phyloP scores from a whole-genome alignment of 2,797 vertebrate species.

The Sandelia bainsii region DNA sequence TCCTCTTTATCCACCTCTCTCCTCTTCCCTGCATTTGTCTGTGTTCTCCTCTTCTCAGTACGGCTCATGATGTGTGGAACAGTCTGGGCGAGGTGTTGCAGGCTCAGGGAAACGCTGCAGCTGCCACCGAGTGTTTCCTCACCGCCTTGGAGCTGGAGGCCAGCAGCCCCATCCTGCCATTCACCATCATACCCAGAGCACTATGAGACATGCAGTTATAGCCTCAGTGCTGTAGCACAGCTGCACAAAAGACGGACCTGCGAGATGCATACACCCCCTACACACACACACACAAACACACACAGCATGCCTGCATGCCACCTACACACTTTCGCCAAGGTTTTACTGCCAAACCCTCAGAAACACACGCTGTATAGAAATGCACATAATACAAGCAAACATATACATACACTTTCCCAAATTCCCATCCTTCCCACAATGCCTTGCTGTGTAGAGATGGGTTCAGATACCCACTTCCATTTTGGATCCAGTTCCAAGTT shows the following conservation, averaged over 20 bases:
- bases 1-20: neutral
- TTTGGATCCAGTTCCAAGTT: neutral
- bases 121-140: slow-evolving; percentile 96
- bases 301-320: slow-evolving; percentile 44
- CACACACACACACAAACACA: slow-evolving; percentile 28
- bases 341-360: slow-evolving; percentile 47
- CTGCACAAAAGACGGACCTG: slow-evolving; percentile 43
- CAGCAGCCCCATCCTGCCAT: slow-evolving; percentile 95
- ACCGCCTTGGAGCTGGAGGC: slow-evolving; percentile 97
- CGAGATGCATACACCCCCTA: slow-evolving; percentile 23
- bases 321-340: slow-evolving; percentile 26
- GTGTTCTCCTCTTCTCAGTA: slow-evolving; percentile 76
- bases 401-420: slow-evolving; percentile 21
- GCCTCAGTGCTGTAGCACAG: slow-evolving; percentile 36
- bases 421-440: slow-evolving; percentile 42
- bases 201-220: slow-evolving; percentile 82
- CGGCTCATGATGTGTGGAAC: slow-evolving; percentile 97
- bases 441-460: slow-evolving; percentile 60
- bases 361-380: slow-evolving; percentile 33
- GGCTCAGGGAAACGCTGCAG: slow-evolving; percentile 93
- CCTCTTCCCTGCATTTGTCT: neutral
- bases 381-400: slow-evolving; percentile 27
- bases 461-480: neutral
- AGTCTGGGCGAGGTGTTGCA: slow-evolving; percentile 97
- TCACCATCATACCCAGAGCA: slow-evolving; percentile 94